These are phyloP conservation scores for Drosophila putrida DNA, from an alignment of 2,888 invertebrate species.

Conservation along the genomic window DNA sequence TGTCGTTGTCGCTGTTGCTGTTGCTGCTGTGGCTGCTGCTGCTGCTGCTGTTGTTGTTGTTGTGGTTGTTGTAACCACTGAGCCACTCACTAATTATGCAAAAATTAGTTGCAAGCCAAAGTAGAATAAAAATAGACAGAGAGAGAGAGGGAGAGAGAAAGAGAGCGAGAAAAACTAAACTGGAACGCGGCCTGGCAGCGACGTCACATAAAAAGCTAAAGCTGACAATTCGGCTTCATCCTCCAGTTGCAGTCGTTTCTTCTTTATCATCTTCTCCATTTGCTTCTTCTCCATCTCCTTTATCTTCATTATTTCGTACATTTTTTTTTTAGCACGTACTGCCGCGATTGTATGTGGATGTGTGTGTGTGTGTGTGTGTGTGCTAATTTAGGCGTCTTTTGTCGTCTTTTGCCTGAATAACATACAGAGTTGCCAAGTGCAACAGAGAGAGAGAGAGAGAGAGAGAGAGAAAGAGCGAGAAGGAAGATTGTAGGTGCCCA, in stretches of 20 bases:
- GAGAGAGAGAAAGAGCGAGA: neutral
- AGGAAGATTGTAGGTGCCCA: conserved; percentile 20
- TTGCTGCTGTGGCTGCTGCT: conserved; percentile 26
- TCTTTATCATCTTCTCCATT: conserved; percentile 13
- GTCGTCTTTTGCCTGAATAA: conserved; percentile 57
- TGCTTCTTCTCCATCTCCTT: conserved; percentile 10
- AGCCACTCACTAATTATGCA: conserved; percentile 79
- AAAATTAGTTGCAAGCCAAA: conserved; percentile 65
- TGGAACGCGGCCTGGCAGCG: conserved; percentile 63
- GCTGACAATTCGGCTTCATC: conserved; percentile 50
- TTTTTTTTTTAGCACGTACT: conserved; percentile 62
- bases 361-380: conserved; percentile 50
- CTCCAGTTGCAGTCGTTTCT: conserved; percentile 22
- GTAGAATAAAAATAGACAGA: conserved; percentile 1
- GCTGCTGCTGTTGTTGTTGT: conserved; percentile 29
- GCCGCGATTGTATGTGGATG: conserved; percentile 44
- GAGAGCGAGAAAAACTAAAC: conserved; percentile 49
- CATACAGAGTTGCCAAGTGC: conserved; percentile 39
- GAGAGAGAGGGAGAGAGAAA: neutral
- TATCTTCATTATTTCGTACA: neutral
- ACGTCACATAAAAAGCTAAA: conserved; percentile 45
- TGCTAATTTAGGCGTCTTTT: conserved; percentile 73
- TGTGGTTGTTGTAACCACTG: conserved; percentile 62
- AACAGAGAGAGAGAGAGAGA: neutral
- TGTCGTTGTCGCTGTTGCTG: conserved; percentile 25